phyloP scores from a whole-genome alignment of 1,140 invertebrate species.

The Trinorchestia longiramus region DNA sequence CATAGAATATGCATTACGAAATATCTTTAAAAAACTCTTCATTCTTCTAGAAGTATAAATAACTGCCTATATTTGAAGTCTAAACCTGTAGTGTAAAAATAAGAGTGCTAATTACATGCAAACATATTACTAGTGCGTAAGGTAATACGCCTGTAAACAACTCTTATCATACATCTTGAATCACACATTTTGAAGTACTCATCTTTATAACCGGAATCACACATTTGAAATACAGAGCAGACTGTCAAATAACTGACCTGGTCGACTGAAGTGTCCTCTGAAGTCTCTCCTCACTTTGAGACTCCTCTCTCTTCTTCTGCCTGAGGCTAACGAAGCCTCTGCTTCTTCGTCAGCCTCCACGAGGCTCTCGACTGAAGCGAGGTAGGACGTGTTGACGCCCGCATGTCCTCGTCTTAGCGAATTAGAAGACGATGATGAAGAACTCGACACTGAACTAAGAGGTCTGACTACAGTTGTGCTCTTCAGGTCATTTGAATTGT shows the following conservation, averaged over 20 bases:
- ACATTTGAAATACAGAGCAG: not conserved
- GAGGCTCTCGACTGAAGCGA: constrained; percentile 84
- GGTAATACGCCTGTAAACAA: too few species aligned
- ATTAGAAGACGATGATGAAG: constrained; percentile 74
- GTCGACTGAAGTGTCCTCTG: constrained; percentile 27
- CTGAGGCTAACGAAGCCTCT: not conserved
- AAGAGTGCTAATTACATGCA: too few species aligned
- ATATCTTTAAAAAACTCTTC: too few species aligned
- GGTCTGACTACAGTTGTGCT: constrained; percentile 73
- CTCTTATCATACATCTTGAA: too few species aligned
- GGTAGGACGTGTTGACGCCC: constrained; percentile 74
- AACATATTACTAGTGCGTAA: too few species aligned
- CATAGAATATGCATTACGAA: too few species aligned
- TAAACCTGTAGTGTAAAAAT: too few species aligned
- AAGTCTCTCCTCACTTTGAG: constrained; percentile 46
- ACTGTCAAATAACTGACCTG: constrained; percentile 5
- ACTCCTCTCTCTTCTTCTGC: constrained; percentile 21
- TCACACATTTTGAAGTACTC: too few species aligned
- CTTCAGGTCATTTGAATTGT: constrained; percentile 55
- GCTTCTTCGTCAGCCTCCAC: constrained; percentile 68
- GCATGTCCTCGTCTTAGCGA: constrained; percentile 66
- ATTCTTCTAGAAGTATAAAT: too few species aligned
- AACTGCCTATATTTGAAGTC: too few species aligned
- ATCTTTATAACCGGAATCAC: too few species aligned
- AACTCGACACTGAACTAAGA: constrained; percentile 83